Percentiles rank a stretch among this genome's conserved stretches.
Evolutionary conservation across 2,888 invertebrate species (phyloP).

Genomic region (Drosophila prostipennis): DNA sequence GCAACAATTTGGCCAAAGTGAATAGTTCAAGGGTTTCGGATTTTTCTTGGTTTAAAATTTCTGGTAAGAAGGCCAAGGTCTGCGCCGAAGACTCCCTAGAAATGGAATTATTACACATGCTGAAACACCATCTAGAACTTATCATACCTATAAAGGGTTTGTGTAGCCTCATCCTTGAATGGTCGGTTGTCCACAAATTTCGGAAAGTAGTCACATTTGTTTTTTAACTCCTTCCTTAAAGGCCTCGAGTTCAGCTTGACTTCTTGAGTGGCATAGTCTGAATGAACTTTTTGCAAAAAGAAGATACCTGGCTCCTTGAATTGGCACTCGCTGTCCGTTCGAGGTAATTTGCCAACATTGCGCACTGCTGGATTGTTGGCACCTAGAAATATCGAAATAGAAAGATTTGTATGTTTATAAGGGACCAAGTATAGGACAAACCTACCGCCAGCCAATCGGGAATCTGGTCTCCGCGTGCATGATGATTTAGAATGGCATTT

Average conservation of each 20-base stretch:
- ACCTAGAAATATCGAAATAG: conserved; percentile 32
- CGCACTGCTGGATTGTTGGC: conserved; percentile 62
- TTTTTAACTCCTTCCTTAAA: conserved; percentile 40
- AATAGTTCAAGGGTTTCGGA: conserved; percentile 78
- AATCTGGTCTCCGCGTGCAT: background rate
- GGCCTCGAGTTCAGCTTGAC: conserved; percentile 63
- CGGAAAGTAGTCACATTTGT: conserved; percentile 62
- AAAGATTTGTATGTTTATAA: background rate
- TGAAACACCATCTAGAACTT: too few relatives aligned
- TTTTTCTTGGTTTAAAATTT: conserved; percentile 59
- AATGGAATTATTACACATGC: background rate
- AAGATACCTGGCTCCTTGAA: conserved; percentile 59
- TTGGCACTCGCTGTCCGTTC: conserved; percentile 68
- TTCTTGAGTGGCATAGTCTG: conserved; percentile 58
- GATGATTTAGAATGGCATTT: background rate
- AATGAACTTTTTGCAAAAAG: conserved; percentile 40
- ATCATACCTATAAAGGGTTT: conserved; percentile 81
- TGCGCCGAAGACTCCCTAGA: conserved; percentile 83
- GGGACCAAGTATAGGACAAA: background rate
- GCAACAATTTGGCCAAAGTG: conserved; percentile 74
- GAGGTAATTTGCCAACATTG: conserved; percentile 48
- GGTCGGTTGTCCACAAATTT: conserved; percentile 51
- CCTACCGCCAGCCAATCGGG: conserved; percentile 44
- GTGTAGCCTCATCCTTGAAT: conserved; percentile 78
- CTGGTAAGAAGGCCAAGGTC: conserved; percentile 81